Evolutionary conservation across 2,113 vertebrate species (phyloP).

Genomic region (Rhinogobius similis): DNA sequence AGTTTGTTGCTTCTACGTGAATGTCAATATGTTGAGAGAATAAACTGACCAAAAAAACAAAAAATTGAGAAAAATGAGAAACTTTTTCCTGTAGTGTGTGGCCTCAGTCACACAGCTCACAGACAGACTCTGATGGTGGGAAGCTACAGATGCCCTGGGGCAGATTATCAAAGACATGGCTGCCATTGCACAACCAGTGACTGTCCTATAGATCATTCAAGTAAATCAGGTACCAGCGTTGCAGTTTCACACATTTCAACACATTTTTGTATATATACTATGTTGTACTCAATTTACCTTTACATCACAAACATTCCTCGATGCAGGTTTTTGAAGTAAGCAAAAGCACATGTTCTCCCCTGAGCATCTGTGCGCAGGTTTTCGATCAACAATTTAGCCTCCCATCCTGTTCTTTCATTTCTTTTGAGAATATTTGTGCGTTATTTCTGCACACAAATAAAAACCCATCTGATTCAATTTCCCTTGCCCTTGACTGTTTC

Average conservation of each 20-base stretch:
- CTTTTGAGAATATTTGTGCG: neutral
- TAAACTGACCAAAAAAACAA: no score
- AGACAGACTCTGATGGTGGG: no score
- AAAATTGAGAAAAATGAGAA: no score
- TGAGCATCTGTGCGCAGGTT: neutral
- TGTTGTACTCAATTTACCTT: neutral
- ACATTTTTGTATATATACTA: no score
- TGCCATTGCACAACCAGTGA: no score
- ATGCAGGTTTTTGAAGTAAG: neutral
- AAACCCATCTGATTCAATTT: constrained; percentile 17
- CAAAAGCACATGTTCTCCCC: neutral
- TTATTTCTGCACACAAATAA: constrained; percentile 22
- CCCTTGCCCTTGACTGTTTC: constrained; percentile 14
- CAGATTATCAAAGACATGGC: no score
- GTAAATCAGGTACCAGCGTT: neutral
- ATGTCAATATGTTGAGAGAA: no score
- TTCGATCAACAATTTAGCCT: neutral
- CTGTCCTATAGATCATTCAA: no score
- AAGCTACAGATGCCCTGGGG: no score
- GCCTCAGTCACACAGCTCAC: no score
- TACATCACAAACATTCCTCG: neutral
- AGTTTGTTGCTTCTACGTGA: no score
- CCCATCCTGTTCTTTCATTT: constrained; percentile 2
- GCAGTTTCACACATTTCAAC: neutral
- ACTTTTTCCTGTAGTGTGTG: no score